Conservation (phyloP, 2,797 vertebrate genomes). For the Cyclura pinguis region DNA sequence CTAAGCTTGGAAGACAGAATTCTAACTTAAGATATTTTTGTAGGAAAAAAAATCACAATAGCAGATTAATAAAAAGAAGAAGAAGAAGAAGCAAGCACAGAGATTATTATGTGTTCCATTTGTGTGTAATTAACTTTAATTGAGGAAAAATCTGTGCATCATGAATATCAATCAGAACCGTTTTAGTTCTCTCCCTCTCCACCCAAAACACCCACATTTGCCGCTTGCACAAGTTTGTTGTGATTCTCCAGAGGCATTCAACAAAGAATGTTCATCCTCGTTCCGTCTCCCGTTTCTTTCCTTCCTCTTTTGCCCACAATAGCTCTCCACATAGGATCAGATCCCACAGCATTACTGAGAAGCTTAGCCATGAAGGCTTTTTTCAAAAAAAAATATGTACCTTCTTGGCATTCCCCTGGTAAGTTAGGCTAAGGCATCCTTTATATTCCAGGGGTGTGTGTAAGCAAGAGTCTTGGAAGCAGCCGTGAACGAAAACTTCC, state of each 20-base stretch:
- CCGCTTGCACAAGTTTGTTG: slow-evolving; percentile 36
- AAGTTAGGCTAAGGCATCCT: background rate
- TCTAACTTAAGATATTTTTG: slow-evolving; percentile 73
- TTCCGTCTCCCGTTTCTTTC: background rate
- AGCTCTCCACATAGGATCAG: background rate
- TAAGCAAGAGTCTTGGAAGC: background rate
- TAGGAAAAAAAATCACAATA: slow-evolving; percentile 65
- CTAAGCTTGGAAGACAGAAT: slow-evolving; percentile 74
- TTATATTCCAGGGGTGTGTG: background rate
- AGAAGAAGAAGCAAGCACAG: slow-evolving; percentile 54
- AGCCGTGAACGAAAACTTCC: background rate
- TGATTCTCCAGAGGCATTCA: slow-evolving; percentile 41
- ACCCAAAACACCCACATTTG: slow-evolving; percentile 2
- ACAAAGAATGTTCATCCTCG: background rate
- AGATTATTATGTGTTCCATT: slow-evolving; percentile 62
- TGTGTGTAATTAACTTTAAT: slow-evolving; percentile 31
- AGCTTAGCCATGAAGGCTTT: background rate
- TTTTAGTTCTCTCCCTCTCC: slow-evolving; percentile 40
- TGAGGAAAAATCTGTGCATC: slow-evolving; percentile 38
- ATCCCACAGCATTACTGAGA: background rate
- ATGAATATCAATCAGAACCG: background rate
- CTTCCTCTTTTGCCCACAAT: background rate
- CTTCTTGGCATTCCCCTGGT: background rate
- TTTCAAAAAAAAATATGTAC: no score
- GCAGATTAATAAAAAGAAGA: slow-evolving; percentile 42